Evolutionary conservation across 2,113 vertebrate species (phyloP).

Genomic region (Cyphomyrus plagiostoma): DNA sequence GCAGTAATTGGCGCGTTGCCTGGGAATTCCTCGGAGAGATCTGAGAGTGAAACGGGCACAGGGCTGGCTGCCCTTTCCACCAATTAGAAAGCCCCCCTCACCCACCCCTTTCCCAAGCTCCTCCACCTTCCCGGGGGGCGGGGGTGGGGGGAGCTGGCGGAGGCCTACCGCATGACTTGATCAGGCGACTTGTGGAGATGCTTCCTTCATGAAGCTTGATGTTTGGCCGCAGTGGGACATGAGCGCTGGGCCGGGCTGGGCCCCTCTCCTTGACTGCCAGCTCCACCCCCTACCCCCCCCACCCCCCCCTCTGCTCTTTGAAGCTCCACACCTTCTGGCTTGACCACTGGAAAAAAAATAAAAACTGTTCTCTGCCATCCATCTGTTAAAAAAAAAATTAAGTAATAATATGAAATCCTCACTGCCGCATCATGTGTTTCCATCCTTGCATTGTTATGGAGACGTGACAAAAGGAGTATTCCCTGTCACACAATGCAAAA

Average conservation of each 20-base stretch:
- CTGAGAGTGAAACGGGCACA: slow-evolving; percentile 53
- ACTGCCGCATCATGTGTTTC: background rate
- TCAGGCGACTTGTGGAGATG: slow-evolving; percentile 58
- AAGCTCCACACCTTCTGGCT: background rate
- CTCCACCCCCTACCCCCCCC: background rate
- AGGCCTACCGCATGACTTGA: slow-evolving; percentile 52
- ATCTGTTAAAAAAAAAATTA: background rate
- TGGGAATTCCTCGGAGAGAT: slow-evolving; percentile 65
- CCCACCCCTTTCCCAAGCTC: background rate
- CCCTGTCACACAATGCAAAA: background rate
- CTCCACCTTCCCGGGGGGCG: slow-evolving; percentile 38
- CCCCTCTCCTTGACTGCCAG: slow-evolving; percentile 27
- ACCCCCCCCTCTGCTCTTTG: slow-evolving; percentile 14
- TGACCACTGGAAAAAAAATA: slow-evolving; percentile 19
- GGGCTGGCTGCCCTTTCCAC: slow-evolving; percentile 64
- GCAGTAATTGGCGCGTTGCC: slow-evolving; percentile 69
- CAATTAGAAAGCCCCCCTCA: slow-evolving; percentile 57
- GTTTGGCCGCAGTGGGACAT: slow-evolving; percentile 46
- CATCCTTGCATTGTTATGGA: background rate
- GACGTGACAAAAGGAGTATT: slow-evolving; percentile 11
- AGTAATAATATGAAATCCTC: background rate
- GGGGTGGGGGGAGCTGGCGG: slow-evolving; percentile 40
- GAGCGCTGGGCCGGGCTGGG: slow-evolving; percentile 45
- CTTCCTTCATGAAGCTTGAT: slow-evolving; percentile 39
- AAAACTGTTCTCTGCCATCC: background rate